These are phyloP conservation scores for Carlito syrichta DNA, from an alignment of 2,113 vertebrate species.

Conservation along the genomic window DNA sequence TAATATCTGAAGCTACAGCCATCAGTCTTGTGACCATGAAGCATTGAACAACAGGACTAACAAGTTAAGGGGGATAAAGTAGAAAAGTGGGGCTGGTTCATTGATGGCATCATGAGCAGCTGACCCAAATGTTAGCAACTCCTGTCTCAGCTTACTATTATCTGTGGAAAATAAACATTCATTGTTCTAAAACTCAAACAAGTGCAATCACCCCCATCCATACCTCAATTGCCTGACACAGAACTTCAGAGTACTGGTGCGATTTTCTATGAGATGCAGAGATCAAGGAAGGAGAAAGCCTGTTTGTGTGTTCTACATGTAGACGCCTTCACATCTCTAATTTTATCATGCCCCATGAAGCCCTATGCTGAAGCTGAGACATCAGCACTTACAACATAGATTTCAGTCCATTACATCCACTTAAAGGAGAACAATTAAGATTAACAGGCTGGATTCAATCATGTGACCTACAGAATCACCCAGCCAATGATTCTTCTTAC, in stretches of 20 bases:
- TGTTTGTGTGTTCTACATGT: background rate
- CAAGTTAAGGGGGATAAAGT: background rate
- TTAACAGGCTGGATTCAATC: background rate
- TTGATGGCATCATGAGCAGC: background rate
- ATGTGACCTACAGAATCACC: background rate
- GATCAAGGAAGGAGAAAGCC: background rate
- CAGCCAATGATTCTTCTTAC: background rate
- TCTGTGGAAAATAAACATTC: background rate
- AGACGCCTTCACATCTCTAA: background rate
- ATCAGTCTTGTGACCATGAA: background rate
- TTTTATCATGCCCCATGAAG: background rate
- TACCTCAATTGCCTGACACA: background rate
- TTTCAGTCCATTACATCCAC: background rate
- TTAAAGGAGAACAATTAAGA: background rate
- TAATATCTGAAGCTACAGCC: background rate
- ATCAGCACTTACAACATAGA: background rate
- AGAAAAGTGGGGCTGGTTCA: background rate
- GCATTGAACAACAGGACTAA: background rate
- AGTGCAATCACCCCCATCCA: background rate
- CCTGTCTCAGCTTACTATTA: background rate
- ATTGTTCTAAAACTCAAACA: background rate
- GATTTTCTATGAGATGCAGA: background rate
- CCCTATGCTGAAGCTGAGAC: background rate
- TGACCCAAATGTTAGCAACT: background rate
- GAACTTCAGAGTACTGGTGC: background rate